Evolutionary conservation across 2,888 invertebrate genomes (phyloP), one percentile per base, ranked within the genome.

Genomic region (Temnothorax ravouxi): DNA sequence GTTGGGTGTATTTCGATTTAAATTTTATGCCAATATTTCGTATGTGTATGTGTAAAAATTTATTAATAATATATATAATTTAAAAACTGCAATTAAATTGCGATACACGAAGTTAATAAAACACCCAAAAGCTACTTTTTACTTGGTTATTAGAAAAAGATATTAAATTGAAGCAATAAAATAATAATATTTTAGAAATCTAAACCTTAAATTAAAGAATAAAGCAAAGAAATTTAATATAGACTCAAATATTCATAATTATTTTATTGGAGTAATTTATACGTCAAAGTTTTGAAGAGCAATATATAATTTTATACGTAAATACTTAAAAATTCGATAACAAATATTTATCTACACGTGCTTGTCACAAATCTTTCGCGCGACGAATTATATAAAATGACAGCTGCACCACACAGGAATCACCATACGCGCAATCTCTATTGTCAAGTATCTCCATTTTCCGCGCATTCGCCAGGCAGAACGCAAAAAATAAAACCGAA

Each of bases 291-390:
- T 47, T 47, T 47, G 9, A 41, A 41, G 9, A 15, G 4, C 21
- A 41, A 69, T 38, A 56, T 25, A 56, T 54, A 25, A 25, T 21
- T 41, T 25, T 21, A 66, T 3, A 61, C 25, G n/a, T 18, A 56
- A 61, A 62, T 34, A 25, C n/a, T 41, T 67, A 1, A 2, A 67
- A 25, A 67, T 41, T 44, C 3, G 6, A 9, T 47, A 61, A 62
- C 15, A 61, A 75, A 61, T 61, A 47, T 61, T 75, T 47, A 59
- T 75, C 4, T 1, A 47, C n/a, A 50, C 25, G 25, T 74, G 44
- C 4, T 9, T 29, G n/a, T 62, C 15, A 25, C 9, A 34, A 66
- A 25, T 50, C 18, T 66, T 25, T 66, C 8, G 9, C 18, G 1
- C 21, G 6, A 38, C 2, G 3, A 18, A 52, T 76, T 76, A 2